Percentiles rank a stretch among this genome's conserved stretches.
phyloP scores from a whole-genome alignment of 2,888 invertebrate species.

The Cistogaster globosa region DNA sequence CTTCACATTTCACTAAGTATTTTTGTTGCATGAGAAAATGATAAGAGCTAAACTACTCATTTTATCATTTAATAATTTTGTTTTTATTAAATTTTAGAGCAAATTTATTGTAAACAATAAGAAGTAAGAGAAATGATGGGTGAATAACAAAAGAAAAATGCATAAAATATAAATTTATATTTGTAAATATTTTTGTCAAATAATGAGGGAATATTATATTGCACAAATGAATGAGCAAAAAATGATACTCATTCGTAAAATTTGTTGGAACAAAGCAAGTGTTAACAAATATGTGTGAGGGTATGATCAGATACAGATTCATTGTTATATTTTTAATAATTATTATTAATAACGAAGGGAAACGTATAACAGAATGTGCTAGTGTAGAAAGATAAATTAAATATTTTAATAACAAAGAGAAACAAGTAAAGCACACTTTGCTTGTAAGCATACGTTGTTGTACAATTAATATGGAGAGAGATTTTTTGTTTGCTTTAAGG shows the following conservation, averaged over 20 bases:
- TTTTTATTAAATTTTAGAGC: constrained; percentile 57
- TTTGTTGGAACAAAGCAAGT: constrained; percentile 1
- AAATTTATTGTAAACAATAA: constrained; percentile 21
- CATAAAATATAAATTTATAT: constrained; percentile 25
- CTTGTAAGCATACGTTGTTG: too few relatives aligned
- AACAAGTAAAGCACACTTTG: too few relatives aligned
- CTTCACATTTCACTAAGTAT: constrained; percentile 1
- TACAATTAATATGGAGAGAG: too few relatives aligned
- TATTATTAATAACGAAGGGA: constrained; percentile 61
- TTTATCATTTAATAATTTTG: constrained; percentile 28
- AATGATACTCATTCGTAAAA: constrained; percentile 48
- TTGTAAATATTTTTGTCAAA: constrained; percentile 41
- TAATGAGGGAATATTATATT: constrained; percentile 58
- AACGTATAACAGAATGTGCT: not conserved
- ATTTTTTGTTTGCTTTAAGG: too few relatives aligned
- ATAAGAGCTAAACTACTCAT: constrained; percentile 10
- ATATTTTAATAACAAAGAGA: not conserved
- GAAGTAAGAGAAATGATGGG: constrained; percentile 1
- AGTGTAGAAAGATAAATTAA: not conserved
- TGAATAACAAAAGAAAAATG: constrained; percentile 28
- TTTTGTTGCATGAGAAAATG: not conserved
- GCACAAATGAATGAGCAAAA: constrained; percentile 26
- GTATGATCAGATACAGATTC: constrained; percentile 17
- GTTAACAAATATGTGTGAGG: constrained; percentile 3
- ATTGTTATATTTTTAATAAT: constrained; percentile 58